A percentile compares a stretch with the other conserved stretches of the same genome.
Conservation (phyloP, 2,113 vertebrate species). For the Ursus arctos region DNA sequence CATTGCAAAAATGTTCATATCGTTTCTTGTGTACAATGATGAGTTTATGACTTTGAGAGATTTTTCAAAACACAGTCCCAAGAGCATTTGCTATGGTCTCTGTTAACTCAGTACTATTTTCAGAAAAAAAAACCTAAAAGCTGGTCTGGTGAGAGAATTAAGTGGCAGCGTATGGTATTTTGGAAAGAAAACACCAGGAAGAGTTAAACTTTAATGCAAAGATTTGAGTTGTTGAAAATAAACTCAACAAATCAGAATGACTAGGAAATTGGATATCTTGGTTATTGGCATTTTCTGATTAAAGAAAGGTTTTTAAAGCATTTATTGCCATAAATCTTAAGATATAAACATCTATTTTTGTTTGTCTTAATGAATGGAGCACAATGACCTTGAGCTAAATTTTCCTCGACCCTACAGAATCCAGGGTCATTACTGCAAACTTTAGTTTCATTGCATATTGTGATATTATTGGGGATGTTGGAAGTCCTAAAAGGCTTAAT, state of each 20-base stretch:
- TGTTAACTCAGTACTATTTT: background rate
- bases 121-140: background rate
- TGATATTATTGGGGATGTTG: background rate
- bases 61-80: background rate
- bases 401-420: background rate
- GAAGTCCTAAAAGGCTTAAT: background rate
- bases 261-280: background rate
- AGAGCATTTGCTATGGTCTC: background rate
- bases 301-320: background rate
- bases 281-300: slow-evolving; percentile 29
- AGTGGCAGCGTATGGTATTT: background rate
- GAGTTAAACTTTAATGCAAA: background rate
- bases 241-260: background rate
- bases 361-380: background rate
- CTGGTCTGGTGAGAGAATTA: background rate
- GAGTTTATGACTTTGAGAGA: slow-evolving; percentile 23
- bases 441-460: background rate
- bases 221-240: background rate
- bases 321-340: background rate
- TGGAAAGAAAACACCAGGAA: background rate
- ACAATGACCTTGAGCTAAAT: background rate
- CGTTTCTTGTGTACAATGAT: background rate
- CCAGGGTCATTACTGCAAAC: background rate
- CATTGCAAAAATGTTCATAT: background rate
- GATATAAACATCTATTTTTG: background rate